phyloP scores from a whole-genome alignment of 2,888 invertebrate genomes.

The Oscheius myriophilus region DNA sequence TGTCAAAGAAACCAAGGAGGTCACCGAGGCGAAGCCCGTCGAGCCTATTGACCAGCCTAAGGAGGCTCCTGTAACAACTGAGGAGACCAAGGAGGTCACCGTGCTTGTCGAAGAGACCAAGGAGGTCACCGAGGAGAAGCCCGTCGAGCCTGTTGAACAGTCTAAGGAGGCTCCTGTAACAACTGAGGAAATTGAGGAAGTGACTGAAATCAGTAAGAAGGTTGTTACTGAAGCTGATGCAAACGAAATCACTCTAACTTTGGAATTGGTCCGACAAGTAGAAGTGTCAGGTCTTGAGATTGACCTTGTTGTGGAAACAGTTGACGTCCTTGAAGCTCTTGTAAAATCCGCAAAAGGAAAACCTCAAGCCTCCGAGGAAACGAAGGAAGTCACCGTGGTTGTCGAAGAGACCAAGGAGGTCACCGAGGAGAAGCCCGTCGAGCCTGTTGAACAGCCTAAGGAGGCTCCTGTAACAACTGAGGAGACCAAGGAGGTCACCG shows the following conservation, averaged over 20 bases:
- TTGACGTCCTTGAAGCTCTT: not conserved
- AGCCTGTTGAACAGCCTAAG: not conserved
- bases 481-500: slow-evolving; percentile 6
- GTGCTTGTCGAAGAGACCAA: not conserved
- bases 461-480: not conserved
- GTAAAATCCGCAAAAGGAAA: not conserved
- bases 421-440: not conserved
- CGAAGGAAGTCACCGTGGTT: too few relatives aligned
- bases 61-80: not conserved
- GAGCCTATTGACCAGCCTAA: too few relatives aligned
- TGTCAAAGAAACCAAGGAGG: slow-evolving; percentile 1
- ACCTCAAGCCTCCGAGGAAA: too few relatives aligned
- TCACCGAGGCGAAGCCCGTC: too few relatives aligned
- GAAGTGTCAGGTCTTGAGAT: slow-evolving; percentile 4
- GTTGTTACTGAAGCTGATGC: too few relatives aligned
- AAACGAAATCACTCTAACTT: slow-evolving; percentile 10
- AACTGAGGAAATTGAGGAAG: too few relatives aligned
- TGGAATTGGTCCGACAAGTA: not conserved
- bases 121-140: slow-evolving; percentile 14
- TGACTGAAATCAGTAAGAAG: too few relatives aligned
- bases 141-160: slow-evolving; percentile 14
- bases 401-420: not conserved
- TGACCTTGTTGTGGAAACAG: slow-evolving; percentile 5
- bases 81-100: not conserved
- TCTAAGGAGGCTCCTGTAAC: too few relatives aligned